Percentiles rank a stretch among this genome's conserved stretches.
Evolutionary conservation across 2,797 vertebrate genomes (phyloP).

Genomic region (Phrynocephalus guinanensis): DNA sequence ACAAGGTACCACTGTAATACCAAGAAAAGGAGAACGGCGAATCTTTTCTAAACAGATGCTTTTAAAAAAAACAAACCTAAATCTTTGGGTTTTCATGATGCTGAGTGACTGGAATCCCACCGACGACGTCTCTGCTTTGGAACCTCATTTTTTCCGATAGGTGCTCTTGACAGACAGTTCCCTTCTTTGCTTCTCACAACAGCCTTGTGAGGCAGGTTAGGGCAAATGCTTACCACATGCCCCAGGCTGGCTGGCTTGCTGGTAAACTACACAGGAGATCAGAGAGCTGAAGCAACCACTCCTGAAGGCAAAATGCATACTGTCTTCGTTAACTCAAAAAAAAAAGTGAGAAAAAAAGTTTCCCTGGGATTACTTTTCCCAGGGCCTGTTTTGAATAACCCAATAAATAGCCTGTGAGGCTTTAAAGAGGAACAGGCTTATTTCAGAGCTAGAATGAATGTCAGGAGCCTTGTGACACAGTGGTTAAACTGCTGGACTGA

Average conservation of each 20-base stretch:
- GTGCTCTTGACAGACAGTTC: too few species aligned
- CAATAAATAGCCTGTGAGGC: too few species aligned
- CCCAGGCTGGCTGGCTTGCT: neutral
- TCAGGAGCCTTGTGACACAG: too few species aligned
- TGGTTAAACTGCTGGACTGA: too few species aligned
- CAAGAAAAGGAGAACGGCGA: constrained; percentile 38
- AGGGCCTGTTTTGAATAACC: too few species aligned
- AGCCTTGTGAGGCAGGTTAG: neutral
- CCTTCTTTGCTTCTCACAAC: neutral
- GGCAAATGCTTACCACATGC: neutral
- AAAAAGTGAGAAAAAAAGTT: neutral
- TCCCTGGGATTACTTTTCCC: neutral
- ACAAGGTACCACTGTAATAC: neutral
- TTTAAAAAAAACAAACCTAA: constrained; percentile 6
- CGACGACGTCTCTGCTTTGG: constrained; percentile 11
- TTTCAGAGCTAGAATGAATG: too few species aligned
- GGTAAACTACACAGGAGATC: too few species aligned
- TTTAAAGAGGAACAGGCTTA: too few species aligned
- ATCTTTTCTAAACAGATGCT: neutral
- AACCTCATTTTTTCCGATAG: neutral
- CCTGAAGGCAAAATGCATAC: neutral
- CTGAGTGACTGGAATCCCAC: constrained; percentile 45
- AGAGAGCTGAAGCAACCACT: neutral
- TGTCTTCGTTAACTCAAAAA: neutral
- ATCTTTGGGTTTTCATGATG: constrained; percentile 32